Base-by-base conservation (phyloP, 1,140 invertebrate species). In the Brachionus asplanchnoidis region DNA sequence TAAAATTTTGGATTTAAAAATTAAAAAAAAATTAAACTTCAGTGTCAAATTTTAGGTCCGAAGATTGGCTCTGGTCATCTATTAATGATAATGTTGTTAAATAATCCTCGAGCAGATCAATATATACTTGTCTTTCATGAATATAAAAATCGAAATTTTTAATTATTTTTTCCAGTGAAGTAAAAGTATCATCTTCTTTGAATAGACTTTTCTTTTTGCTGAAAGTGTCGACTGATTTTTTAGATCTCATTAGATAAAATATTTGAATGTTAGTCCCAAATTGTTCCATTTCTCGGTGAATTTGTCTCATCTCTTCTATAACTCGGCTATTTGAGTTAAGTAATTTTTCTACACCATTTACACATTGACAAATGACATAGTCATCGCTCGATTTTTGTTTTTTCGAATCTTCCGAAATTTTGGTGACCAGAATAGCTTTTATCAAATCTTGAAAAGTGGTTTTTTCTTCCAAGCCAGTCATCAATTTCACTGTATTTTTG, bases 101-200 rank as follows among this genome's bases (percentile, higher is more conserved):
- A 50, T 77, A 77, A 77, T 77, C 73, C 14, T 77, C 73, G 11
- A 77, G 23, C 2, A 77, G 26, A 28, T 77, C 20, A 77, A 50
- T 50, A 28, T 77, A 77, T n/a, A 50, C 26, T 77, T 53, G 40
- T 26, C 73, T 77, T 26, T 77, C 73, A 6, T 77, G 42, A 12
- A 77, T 77, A 50, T 77, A 77, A 11, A 77, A 46, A 28, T 77
- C 73, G 11, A 77, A 77, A 8, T 50, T 77, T 77, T 50, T 46
- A 7, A 77, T 23, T 9, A 77, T 28, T 50, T 77, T 77, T 26
- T 77, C 73, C 6, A 77, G 8, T 14, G 20, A 12, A 7, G 9
- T 50, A 26, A 26, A 9, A 1, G 42, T 50, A 5, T 77, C 28
- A 36, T 50, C 17, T 12, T 77, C 73, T 50, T 77, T 50, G n/a